Percentiles rank a stretch among this genome's conserved stretches.
Evolutionary conservation across 2,797 vertebrate genomes (phyloP).

Genomic region (Gymnothorax javanicus): DNA sequence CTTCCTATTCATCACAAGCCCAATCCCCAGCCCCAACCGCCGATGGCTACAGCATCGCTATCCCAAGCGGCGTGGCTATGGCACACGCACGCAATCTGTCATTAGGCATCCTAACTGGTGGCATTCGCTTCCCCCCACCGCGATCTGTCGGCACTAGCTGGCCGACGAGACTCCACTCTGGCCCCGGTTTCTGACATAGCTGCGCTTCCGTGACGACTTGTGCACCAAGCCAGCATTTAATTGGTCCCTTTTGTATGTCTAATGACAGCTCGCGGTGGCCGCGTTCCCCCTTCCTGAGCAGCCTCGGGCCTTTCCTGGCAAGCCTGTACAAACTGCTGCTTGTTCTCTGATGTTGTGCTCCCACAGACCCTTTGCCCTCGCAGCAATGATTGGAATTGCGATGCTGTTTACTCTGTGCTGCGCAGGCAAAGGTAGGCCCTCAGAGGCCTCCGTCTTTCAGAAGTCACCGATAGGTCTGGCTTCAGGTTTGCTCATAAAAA

Average conservation of each 20-base stretch:
- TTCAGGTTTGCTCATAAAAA: neutral
- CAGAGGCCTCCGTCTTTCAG: neutral
- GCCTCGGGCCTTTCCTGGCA: neutral
- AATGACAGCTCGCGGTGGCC: neutral
- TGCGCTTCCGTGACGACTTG: neutral
- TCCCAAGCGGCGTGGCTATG: neutral
- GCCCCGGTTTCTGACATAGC: neutral
- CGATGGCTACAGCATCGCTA: neutral
- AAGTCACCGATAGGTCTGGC: neutral
- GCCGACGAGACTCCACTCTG: neutral
- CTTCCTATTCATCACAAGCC: neutral
- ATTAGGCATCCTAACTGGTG: neutral
- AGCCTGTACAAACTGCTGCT: neutral
- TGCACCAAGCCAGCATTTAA: neutral
- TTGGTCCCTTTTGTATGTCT: constrained; percentile 14
- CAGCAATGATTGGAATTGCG: neutral
- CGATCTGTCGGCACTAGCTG: neutral
- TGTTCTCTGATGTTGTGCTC: neutral
- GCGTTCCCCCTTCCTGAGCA: neutral
- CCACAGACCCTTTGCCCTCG: neutral
- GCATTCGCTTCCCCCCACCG: neutral
- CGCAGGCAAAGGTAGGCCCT: neutral
- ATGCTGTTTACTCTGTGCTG: neutral
- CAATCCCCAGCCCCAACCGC: neutral
- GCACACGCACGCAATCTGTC: neutral